phyloP scores from a whole-genome alignment of 2,113 vertebrate genomes.

The Trogon surrucura region DNA sequence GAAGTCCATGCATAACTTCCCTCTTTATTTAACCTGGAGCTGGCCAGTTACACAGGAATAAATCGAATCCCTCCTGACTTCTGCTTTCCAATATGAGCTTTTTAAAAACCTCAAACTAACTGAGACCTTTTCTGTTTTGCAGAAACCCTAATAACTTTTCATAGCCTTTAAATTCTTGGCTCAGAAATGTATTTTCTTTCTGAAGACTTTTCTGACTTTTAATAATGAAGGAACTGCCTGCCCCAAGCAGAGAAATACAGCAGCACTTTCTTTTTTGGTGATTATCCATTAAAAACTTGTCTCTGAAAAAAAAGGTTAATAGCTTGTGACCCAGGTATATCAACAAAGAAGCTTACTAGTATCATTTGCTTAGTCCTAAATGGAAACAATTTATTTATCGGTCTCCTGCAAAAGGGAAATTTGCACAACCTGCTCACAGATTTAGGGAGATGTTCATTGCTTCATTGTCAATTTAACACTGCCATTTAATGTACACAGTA shows the following conservation, averaged over 20 bases:
- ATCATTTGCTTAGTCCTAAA: neutral
- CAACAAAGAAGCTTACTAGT: neutral
- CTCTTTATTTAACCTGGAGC: constrained; percentile 25
- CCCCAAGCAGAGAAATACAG: neutral
- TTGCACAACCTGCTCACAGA: neutral
- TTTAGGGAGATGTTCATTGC: constrained; percentile 42
- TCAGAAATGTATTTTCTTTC: constrained; percentile 17
- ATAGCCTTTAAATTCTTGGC: constrained; percentile 17
- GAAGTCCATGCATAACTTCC: neutral
- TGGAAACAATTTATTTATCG: neutral
- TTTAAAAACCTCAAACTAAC: neutral
- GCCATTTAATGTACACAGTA: constrained; percentile 52
- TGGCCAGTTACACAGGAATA: neutral
- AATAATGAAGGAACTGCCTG: neutral
- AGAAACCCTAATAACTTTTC: constrained; percentile 15
- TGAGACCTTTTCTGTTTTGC: neutral
- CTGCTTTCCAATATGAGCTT: neutral
- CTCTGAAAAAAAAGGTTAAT: neutral
- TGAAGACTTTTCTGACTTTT: constrained; percentile 9
- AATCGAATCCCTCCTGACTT: neutral
- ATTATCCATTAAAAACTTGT: neutral
- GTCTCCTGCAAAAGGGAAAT: neutral
- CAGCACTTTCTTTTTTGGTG: neutral
- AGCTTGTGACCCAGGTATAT: neutral
- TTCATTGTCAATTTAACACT: constrained; percentile 44